Conservation (phyloP, 2,888 invertebrate species). For the Pycnomerus fuliginosus region DNA sequence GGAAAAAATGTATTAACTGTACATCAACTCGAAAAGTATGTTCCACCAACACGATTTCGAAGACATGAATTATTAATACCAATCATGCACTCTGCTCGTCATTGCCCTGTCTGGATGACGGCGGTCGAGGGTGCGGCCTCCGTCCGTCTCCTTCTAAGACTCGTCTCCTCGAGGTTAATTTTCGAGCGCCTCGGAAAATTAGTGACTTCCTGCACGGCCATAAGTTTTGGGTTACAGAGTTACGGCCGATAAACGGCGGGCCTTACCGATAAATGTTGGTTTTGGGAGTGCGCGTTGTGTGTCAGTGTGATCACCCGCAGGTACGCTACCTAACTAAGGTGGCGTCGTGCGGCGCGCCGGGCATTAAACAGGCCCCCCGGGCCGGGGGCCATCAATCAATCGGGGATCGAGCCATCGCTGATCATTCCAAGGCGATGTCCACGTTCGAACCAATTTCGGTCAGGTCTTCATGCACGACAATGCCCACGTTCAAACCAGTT, state of each 20-base stretch:
- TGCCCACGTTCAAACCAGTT: too few species aligned
- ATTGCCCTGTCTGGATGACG: slow-evolving; percentile 48
- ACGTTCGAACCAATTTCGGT: too few species aligned
- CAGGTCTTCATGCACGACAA: too few species aligned
- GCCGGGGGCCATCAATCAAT: slow-evolving; percentile 21
- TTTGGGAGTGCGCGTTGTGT: slow-evolving; percentile 24
- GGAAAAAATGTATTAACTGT: slow-evolving; percentile 35
- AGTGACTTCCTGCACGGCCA: slow-evolving; percentile 19
- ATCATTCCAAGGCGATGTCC: too few species aligned
- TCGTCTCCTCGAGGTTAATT: slow-evolving; percentile 18
- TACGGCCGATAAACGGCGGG: slow-evolving; percentile 16
- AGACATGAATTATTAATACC: slow-evolving; percentile 50
- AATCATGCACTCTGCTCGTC: slow-evolving; percentile 45
- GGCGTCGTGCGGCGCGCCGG: slow-evolving; percentile 42
- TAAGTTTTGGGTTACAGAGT: slow-evolving; percentile 13
- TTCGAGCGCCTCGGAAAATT: too few species aligned
- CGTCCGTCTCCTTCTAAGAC: slow-evolving; percentile 42
- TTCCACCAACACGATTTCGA: slow-evolving; percentile 49
- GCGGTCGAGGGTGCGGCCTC: slow-evolving; percentile 48
- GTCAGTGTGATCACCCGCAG: slow-evolving; percentile 46
- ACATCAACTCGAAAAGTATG: slow-evolving; percentile 41
- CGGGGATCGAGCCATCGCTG: slow-evolving; percentile 2
- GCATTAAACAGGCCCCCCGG: slow-evolving; percentile 44
- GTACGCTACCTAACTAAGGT: slow-evolving; percentile 47
- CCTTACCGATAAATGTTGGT: slow-evolving; percentile 16